phyloP scores from a whole-genome alignment of 2,888 invertebrate genomes.

The Oeneis ivallda region DNA sequence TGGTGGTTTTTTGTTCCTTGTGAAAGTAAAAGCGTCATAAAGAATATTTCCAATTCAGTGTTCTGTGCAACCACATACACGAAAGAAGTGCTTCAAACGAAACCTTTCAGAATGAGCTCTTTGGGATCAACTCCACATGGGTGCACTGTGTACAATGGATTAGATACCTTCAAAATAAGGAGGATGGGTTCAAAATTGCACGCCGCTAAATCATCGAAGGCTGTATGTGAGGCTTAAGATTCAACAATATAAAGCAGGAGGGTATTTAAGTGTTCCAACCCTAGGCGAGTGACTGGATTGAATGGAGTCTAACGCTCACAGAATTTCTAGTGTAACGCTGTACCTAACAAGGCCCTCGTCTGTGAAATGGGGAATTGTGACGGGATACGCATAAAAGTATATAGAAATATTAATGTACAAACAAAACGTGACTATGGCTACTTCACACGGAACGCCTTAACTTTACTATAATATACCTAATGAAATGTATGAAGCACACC shows the following conservation, averaged over 20 bases:
- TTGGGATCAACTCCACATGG: conserved; percentile 23
- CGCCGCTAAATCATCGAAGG: conserved; percentile 23
- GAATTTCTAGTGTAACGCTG: conserved; percentile 38
- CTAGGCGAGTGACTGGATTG: conserved; percentile 41
- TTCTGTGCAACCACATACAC: conserved; percentile 20
- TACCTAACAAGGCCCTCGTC: conserved; percentile 43
- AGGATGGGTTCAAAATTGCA: conserved; percentile 29
- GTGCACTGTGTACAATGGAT: conserved; percentile 17
- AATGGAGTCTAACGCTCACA: conserved; percentile 40
- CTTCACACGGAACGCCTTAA: neutral
- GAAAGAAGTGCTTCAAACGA: conserved; percentile 27
- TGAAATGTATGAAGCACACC: too few species aligned
- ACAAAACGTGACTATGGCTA: neutral
- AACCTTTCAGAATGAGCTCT: conserved; percentile 28
- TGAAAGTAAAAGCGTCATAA: too few species aligned
- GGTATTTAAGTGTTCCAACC: conserved; percentile 43
- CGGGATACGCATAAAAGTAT: conserved; percentile 22
- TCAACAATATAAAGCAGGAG: conserved; percentile 39
- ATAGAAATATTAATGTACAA: conserved; percentile 18
- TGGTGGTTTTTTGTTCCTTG: neutral
- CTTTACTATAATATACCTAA: too few species aligned
- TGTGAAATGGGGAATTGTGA: conserved; percentile 34
- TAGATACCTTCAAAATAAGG: conserved; percentile 22
- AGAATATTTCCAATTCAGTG: conserved; percentile 12
- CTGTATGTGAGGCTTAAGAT: conserved; percentile 32